phyloP scores from a whole-genome alignment of 1,140 invertebrate species.

The Heterodera carotae region DNA sequence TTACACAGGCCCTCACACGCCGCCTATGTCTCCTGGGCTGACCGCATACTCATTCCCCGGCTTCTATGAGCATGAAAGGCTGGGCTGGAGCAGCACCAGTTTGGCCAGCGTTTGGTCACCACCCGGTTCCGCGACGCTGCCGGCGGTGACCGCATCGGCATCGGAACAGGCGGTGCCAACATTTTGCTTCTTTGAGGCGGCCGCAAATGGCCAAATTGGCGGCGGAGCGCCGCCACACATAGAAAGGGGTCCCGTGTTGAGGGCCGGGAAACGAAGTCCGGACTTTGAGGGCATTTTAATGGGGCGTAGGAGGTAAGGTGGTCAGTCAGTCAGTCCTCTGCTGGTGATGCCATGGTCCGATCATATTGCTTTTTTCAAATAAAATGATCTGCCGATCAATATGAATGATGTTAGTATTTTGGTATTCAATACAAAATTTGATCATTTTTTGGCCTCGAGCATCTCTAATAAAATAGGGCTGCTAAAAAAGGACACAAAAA shows the following conservation, averaged over 20 bases:
- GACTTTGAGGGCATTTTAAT: constrained; percentile 5
- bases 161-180: background rate
- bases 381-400: too few relatives aligned
- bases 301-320: background rate
- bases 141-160: background rate
- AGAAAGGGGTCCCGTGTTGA: background rate
- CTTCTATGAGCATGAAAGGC: background rate
- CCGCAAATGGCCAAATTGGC: background rate
- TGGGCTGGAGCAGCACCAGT: constrained; percentile 9
- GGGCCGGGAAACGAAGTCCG: background rate
- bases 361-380: too few relatives aligned
- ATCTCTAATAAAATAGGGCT: too few relatives aligned
- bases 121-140: background rate
- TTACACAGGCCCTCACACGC: background rate
- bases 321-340: too few relatives aligned
- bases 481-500: too few relatives aligned
- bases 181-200: constrained; percentile 1
- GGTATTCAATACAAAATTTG: too few relatives aligned
- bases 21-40: background rate
- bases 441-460: too few relatives aligned
- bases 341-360: too few relatives aligned
- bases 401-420: too few relatives aligned
- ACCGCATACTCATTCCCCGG: background rate
- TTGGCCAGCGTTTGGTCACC: constrained; percentile 7
- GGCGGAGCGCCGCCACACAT: background rate